Base-by-base conservation (phyloP, 2,797 vertebrate genomes). In the Urosaurus nigricauda region DNA sequence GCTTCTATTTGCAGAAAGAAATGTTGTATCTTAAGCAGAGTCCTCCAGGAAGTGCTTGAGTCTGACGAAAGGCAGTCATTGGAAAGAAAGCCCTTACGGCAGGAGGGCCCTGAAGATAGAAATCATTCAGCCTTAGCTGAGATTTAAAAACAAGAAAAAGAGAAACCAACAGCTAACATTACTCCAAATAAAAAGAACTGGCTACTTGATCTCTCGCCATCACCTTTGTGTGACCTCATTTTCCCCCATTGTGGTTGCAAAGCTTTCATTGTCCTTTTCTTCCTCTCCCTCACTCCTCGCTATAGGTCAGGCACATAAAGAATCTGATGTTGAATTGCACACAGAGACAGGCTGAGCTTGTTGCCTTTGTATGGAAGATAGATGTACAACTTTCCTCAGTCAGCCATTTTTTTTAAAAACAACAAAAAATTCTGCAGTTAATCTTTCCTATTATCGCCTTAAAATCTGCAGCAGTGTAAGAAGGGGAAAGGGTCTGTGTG, bases 1-100 rank as follows among this genome's bases (percentile, higher is more conserved):
- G 56, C 9, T 6, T 43, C 51, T 74, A 75, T 87, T 83, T 65
- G 56, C 65, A 29, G 70, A 90, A 74, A 84, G 4, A 92, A 93
- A 95, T 91, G 89, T 93, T 79, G 74, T 81, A 32, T 87, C 92
- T 94, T 89, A 90, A 89, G 81, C 85, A 65, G 75, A 87, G 2
- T 88, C 73, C 88, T 79, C 0, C 0, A 81, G 90, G 83, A 93
- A 90, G 80, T 0, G 80, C 60, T 74, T 35, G 17, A 73, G 79
- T 47, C 26, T n/a, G 68, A 71, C 89, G 56, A 71, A 86, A 0
- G 0, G 40, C 26, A 12, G 90, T 82, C 29, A 56, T 29, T 17
- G 12, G 77, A 68, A 80, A 26, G 35, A 84, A 87, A 75, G 26
- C 26, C 53, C 65, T 87, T 87, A 87, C 93, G 82, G 51, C 84